A percentile compares a stretch with the other conserved stretches of the same genome.
These are phyloP conservation scores for Tiliacea citrago DNA, from an alignment of 2,888 invertebrate genomes.

Conservation along the genomic window DNA sequence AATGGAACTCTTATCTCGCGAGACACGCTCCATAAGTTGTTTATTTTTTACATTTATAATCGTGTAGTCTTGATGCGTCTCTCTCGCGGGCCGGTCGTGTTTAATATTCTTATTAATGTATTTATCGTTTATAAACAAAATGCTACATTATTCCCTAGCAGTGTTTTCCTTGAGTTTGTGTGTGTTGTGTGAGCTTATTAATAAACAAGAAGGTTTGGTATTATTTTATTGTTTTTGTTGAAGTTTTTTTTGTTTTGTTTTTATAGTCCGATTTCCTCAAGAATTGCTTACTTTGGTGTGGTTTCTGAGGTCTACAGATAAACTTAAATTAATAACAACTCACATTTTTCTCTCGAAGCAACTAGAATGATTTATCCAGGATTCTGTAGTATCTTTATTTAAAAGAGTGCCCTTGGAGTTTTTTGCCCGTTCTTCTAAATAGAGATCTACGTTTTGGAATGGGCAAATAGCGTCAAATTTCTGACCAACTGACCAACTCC, in stretches of 20 bases:
- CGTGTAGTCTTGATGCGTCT: background rate
- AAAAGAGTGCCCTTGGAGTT: no score
- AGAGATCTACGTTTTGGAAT: no score
- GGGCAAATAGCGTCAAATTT: no score
- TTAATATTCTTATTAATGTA: no score
- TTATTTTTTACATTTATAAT: background rate
- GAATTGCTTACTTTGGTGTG: background rate
- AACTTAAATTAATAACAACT: background rate
- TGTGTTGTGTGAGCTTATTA: constrained; percentile 31
- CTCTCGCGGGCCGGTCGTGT: background rate
- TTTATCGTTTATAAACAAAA: background rate
- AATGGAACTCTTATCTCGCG: no score
- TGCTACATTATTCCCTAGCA: constrained; percentile 16
- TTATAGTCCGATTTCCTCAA: background rate
- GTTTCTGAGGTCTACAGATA: background rate
- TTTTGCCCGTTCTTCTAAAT: no score
- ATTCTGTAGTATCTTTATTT: no score
- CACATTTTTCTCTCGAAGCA: background rate
- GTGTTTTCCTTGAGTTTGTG: constrained; percentile 24
- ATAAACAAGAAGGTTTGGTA: constrained; percentile 22
- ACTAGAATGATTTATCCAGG: no score
- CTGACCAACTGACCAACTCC: no score
- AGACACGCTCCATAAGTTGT: background rate
- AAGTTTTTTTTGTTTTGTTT: background rate
- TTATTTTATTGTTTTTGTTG: background rate